phyloP scores from a whole-genome alignment of 2,797 vertebrate species.

The Heteromormyrus szaboi region DNA sequence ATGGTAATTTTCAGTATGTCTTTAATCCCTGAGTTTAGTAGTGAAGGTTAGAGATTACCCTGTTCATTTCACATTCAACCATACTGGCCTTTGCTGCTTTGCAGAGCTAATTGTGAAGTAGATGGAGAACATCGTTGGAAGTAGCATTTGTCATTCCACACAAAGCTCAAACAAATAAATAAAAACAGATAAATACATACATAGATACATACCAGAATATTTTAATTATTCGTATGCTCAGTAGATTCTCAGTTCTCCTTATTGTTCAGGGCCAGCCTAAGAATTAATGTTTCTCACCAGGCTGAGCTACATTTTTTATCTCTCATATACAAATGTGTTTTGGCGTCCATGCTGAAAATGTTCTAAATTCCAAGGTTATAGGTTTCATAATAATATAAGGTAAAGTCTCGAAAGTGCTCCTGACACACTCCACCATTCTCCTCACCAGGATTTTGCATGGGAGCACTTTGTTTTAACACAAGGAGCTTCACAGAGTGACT shows the following conservation, averaged over 20 bases:
- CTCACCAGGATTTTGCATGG: neutral
- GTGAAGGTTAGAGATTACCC: neutral
- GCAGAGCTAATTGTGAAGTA: slow-evolving; percentile 36
- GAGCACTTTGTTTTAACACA: neutral
- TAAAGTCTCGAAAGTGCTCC: slow-evolving; percentile 11
- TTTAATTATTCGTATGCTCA: neutral
- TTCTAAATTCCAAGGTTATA: neutral
- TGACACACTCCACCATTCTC: neutral
- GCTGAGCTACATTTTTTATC: neutral
- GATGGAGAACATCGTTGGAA: slow-evolving; percentile 29
- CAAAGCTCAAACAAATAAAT: neutral
- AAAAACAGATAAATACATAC: slow-evolving; percentile 1
- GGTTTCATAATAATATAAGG: neutral
- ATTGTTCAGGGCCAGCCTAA: neutral
- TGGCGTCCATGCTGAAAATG: neutral
- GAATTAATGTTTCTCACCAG: neutral
- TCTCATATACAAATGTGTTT: neutral
- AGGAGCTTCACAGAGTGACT: neutral
- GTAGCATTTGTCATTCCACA: slow-evolving; percentile 24
- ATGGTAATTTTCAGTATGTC: neutral
- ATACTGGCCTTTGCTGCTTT: slow-evolving; percentile 28
- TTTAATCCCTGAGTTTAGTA: neutral
- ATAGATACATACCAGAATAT: neutral
- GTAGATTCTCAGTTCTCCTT: neutral
- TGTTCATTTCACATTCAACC: slow-evolving; percentile 19